Conservation (phyloP, 2,888 invertebrate species). For the Philereme transversata region DNA sequence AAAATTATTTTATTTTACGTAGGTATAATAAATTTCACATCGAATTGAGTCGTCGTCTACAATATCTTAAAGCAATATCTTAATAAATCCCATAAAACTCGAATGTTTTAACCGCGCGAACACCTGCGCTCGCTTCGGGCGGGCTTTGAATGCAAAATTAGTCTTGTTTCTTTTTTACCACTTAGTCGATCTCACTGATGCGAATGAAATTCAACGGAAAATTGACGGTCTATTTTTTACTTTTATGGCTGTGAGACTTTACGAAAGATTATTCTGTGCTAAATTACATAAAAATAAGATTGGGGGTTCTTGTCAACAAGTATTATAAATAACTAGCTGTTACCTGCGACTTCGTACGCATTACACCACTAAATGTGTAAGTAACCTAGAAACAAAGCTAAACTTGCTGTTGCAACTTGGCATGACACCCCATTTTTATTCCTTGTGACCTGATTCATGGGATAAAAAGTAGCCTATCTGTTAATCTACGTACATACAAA, state of each 20-base stretch:
- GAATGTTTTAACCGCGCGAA: slow-evolving; percentile 77
- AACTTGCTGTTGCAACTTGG: no score
- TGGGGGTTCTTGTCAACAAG: no score
- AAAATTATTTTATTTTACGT: slow-evolving; percentile 1
- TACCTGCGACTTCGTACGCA: no score
- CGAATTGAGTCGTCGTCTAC: slow-evolving; percentile 59
- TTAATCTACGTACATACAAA: no score
- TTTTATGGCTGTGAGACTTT: slow-evolving; percentile 43
- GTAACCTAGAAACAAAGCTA: no score
- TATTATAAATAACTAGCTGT: no score
- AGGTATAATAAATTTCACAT: slow-evolving; percentile 19
- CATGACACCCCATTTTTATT: no score
- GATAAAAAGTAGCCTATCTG: no score
- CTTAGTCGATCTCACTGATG: slow-evolving; percentile 71
- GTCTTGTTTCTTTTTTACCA: slow-evolving; percentile 82
- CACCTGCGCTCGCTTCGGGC: slow-evolving; percentile 74
- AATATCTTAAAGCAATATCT: slow-evolving; percentile 75
- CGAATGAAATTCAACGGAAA: slow-evolving; percentile 72
- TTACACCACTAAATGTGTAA: no score
- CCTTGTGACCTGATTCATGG: no score
- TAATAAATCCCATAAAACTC: slow-evolving; percentile 82
- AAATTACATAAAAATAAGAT: no score
- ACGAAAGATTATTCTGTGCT: no score
- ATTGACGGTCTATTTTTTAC: slow-evolving; percentile 65
- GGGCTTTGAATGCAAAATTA: slow-evolving; percentile 81